Base-by-base conservation (phyloP, 2,797 vertebrate species). In the Taenioides sp. region DNA sequence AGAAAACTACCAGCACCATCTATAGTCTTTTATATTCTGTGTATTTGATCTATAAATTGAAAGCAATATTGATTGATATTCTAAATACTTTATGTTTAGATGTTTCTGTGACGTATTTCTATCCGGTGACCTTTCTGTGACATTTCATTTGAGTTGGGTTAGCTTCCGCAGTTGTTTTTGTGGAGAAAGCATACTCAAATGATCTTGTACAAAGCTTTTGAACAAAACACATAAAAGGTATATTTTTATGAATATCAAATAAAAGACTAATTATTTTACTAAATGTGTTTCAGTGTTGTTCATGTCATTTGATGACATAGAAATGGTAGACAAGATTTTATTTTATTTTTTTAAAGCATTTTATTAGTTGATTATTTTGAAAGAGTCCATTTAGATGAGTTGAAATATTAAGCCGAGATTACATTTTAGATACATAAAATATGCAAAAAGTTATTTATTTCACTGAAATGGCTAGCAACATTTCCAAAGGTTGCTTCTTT, bases 221-320 rank as follows among this genome's bases (percentile, higher is more conserved):
- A 49, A 57, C 40, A 59, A 71, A 63, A 55, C 67, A 49, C 50
- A 47, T 47, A 16, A 77, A 72, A 67, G 57, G 23, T 58, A 50
- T 70, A 37, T 22, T 80, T 90, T 66, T 65, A 49, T 49, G 85
- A 75, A 82, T 80, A 82, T 78, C 16, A 84, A 92, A 90, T 92
- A 90, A 92, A 88, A 70, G 31, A 83, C 70, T 82, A 80, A 69
- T 50, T 73, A 73, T 83, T 78, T 65, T 67, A 74, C 57, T 34
- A n/a, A 28, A 18, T 50, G 59, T 72, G 14, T 65, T 71, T 68
- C 22, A 16, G 28, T 57, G 54, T 40, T 23, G 4, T 68, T 37
- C 34, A n/a, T 62, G 17, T n/a, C 18, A 18, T 58, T 25, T 28
- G 25, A 52, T 0, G 9, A 16, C 14, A 16, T 16, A 31, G 4